phyloP scores from a whole-genome alignment of 1,140 invertebrate genomes.

The Drosophila seguyi region DNA sequence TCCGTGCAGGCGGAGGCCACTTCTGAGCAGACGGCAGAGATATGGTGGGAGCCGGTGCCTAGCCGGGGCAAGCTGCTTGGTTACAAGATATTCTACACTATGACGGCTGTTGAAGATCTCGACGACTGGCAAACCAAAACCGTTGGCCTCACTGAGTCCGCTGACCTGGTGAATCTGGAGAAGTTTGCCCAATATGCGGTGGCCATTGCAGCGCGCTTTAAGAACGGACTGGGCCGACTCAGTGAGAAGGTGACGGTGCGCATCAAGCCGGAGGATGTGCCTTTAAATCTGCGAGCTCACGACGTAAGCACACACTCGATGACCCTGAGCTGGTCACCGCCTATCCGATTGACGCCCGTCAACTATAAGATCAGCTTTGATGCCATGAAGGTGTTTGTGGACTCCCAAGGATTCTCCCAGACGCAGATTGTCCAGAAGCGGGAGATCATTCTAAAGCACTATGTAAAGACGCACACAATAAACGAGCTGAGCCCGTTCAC shows the following conservation, averaged over 20 bases:
- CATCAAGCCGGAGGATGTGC: constrained; percentile 96
- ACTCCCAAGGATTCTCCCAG: constrained; percentile 96
- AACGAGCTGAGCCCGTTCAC: constrained; percentile 96
- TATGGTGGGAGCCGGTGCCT: constrained; percentile 98
- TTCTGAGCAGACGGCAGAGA: constrained; percentile 95
- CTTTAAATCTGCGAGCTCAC: constrained; percentile 93
- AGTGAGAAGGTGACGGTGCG: constrained; percentile 93
- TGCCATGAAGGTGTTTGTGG: constrained; percentile 97
- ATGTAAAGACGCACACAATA: constrained; percentile 90
- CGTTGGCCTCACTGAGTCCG: constrained; percentile 94
- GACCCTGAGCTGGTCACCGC: constrained; percentile 96
- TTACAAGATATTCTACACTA: constrained; percentile 97
- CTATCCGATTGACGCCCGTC: constrained; percentile 94
- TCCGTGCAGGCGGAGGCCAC: constrained; percentile 96
- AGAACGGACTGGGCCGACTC: constrained; percentile 89
- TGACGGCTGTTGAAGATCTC: constrained; percentile 95
- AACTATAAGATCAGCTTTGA: constrained; percentile 97
- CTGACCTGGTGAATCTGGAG: constrained; percentile 95
- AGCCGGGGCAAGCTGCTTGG: constrained; percentile 93
- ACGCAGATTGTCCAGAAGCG: constrained; percentile 92
- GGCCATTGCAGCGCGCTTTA: constrained; percentile 94
- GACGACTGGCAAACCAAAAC: constrained; percentile 95
- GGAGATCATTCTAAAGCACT: constrained; percentile 90
- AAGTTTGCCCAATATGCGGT: constrained; percentile 96
- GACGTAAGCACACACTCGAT: constrained; percentile 95